These are phyloP conservation scores for Ditula angustiorana DNA, from an alignment of 2,888 invertebrate species.

Conservation along the genomic window DNA sequence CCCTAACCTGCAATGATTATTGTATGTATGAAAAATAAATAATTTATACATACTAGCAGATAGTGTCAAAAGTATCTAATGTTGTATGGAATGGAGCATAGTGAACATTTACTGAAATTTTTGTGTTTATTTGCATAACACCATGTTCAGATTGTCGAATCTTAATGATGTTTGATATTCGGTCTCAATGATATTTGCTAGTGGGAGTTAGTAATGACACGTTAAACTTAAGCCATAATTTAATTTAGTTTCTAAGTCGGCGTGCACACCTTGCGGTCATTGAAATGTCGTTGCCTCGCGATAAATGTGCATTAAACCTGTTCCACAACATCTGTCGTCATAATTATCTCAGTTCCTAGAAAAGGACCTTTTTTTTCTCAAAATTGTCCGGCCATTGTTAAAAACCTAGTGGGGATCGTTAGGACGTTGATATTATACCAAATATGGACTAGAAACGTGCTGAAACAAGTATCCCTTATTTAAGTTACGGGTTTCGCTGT, in stretches of 20 bases:
- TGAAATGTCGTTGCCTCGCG: background rate
- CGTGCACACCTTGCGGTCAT: background rate
- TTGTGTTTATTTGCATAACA: no score
- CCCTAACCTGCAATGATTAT: no score
- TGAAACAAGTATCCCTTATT: background rate
- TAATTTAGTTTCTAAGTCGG: background rate
- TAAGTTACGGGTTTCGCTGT: no score
- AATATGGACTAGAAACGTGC: background rate
- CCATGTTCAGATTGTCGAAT: no score
- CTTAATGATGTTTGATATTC: no score
- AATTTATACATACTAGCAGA: no score
- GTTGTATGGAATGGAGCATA: no score
- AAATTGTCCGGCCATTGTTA: background rate
- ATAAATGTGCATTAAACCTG: slow-evolving; percentile 22
- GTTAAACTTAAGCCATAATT: background rate
- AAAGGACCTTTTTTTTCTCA: background rate
- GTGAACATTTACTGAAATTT: no score
- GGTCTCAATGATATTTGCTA: no score
- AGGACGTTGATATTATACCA: background rate
- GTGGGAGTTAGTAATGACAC: no score
- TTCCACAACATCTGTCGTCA: slow-evolving; percentile 28
- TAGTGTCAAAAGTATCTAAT: no score
- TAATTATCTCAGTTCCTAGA: slow-evolving; percentile 29
- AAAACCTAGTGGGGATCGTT: background rate
- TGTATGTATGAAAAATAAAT: no score